phyloP scores from a whole-genome alignment of 2,888 invertebrate species.

The Lottia scabra region DNA sequence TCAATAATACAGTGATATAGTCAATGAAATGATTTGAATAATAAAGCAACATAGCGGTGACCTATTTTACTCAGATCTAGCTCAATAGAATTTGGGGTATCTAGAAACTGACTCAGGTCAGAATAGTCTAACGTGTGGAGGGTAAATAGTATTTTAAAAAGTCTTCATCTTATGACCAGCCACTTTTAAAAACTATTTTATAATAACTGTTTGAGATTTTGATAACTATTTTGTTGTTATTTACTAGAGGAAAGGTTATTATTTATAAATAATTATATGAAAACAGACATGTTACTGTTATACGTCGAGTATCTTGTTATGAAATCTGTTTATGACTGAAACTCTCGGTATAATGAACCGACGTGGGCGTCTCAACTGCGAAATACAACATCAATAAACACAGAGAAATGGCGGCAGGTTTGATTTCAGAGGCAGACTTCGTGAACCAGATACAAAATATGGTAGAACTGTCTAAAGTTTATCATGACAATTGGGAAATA shows the following conservation, averaged over 20 bases:
- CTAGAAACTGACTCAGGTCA: slow-evolving; percentile 48
- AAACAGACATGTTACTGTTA: no score
- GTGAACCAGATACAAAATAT: slow-evolving; percentile 65
- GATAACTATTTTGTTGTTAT: no score
- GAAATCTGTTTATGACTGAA: no score
- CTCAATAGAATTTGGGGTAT: slow-evolving; percentile 61
- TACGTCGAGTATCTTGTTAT: no score
- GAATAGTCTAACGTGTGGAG: slow-evolving; percentile 31
- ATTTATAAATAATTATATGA: no score
- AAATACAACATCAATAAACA: background rate
- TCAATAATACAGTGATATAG: slow-evolving; percentile 12
- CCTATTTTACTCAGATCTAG: slow-evolving; percentile 59
- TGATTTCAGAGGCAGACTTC: slow-evolving; percentile 70
- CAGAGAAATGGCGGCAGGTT: slow-evolving; percentile 53
- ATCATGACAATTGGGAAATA: slow-evolving; percentile 41
- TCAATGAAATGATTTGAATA: slow-evolving; percentile 43
- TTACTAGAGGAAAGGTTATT: no score
- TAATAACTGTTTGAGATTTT: no score
- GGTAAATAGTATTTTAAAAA: background rate
- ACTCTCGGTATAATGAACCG: slow-evolving; percentile 26
- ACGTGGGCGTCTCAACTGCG: slow-evolving; percentile 26
- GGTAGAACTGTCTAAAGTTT: slow-evolving; percentile 56
- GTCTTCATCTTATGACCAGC: background rate
- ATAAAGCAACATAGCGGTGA: slow-evolving; percentile 53
- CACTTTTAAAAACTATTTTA: background rate